A percentile compares a stretch with the other conserved stretches of the same genome.
phyloP scores from a whole-genome alignment of 2,113 vertebrate species.

The Tragelaphus scriptus region DNA sequence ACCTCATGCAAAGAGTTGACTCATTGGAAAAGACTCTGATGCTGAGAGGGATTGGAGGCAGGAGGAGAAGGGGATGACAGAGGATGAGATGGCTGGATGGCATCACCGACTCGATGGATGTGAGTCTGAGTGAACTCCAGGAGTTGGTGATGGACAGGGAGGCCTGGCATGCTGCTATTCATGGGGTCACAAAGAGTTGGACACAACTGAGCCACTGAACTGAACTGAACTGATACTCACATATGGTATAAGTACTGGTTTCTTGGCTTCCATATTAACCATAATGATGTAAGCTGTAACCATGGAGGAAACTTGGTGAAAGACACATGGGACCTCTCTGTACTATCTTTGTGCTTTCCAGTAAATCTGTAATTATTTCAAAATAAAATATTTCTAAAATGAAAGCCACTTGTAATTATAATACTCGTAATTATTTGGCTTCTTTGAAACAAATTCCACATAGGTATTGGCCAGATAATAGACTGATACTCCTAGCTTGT shows the following conservation, averaged over 20 bases:
- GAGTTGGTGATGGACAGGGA: background rate
- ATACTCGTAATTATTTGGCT: background rate
- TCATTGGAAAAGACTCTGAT: too few species aligned
- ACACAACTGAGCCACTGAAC: background rate
- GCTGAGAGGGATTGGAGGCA: too few species aligned
- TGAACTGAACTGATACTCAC: background rate
- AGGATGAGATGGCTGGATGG: too few species aligned
- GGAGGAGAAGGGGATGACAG: too few species aligned
- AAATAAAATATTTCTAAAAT: background rate
- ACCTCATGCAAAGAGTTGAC: too few species aligned
- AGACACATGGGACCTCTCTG: background rate
- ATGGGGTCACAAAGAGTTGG: background rate
- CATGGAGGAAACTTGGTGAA: background rate
- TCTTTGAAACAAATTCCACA: background rate
- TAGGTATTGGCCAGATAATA: background rate
- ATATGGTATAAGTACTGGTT: background rate
- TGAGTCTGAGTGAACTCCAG: too few species aligned
- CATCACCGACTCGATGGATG: fast-evolving
- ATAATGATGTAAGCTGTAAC: background rate
- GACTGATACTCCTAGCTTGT: background rate
- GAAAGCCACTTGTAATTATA: background rate
- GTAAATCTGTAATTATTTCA: background rate
- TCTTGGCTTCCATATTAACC: background rate
- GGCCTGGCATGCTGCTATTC: background rate
- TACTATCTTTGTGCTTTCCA: background rate